Conservation (phyloP, 2,797 vertebrate genomes). For the Zenarchopterus dispar region DNA sequence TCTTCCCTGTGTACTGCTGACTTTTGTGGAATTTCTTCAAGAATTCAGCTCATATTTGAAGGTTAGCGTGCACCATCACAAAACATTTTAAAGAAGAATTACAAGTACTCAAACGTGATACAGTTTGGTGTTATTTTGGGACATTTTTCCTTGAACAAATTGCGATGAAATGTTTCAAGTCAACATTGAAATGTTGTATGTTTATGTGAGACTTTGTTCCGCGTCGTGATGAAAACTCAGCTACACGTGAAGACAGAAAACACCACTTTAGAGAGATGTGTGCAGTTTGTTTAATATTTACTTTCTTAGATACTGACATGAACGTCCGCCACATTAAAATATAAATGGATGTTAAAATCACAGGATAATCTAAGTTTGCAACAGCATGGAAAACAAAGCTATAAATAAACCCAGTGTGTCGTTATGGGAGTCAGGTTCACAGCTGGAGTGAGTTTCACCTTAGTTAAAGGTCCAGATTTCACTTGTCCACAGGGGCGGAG, state of each 20-base stretch:
- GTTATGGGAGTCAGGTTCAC: background rate
- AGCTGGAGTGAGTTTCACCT: background rate
- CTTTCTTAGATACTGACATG: too few species aligned
- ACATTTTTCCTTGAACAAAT: background rate
- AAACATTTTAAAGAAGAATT: background rate
- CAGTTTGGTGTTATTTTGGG: accelerated
- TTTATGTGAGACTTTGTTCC: too few species aligned
- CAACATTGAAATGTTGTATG: background rate
- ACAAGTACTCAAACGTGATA: accelerated
- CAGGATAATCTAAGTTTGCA: background rate
- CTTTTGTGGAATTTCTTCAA: constrained; percentile 7
- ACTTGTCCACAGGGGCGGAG: background rate
- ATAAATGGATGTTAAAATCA: background rate
- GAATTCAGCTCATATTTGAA: constrained; percentile 16
- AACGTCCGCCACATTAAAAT: background rate
- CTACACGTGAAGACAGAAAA: constrained; percentile 30
- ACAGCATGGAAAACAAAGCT: background rate
- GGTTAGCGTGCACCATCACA: constrained; percentile 33
- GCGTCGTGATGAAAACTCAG: constrained; percentile 17
- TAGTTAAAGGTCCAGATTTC: too few species aligned
- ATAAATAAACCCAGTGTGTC: background rate
- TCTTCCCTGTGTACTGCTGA: constrained; percentile 44
- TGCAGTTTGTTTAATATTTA: accelerated
- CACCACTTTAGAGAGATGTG: background rate
- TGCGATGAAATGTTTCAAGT: background rate